phyloP scores from a whole-genome alignment of 2,797 vertebrate genomes.

The Malacoctenus gilli region DNA sequence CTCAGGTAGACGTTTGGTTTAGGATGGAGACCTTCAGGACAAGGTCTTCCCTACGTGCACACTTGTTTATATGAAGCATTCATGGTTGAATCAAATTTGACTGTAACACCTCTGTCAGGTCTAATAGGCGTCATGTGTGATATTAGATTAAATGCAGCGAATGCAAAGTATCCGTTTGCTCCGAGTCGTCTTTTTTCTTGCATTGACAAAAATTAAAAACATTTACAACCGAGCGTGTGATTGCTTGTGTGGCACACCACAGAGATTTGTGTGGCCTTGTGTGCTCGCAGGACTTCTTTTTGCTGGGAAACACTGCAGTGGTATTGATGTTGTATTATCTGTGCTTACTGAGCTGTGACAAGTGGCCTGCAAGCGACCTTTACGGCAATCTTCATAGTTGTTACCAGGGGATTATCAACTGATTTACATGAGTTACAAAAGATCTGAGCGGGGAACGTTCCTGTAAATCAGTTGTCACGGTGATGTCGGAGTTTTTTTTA shows the following conservation, averaged over 20 bases:
- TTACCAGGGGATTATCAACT: not conserved
- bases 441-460: not conserved
- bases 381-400: conserved; percentile 13
- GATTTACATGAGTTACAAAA: conserved; percentile 15
- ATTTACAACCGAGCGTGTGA: conserved; percentile 16
- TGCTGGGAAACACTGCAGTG: conserved; percentile 29
- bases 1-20: conserved; percentile 80
- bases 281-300: conserved; percentile 11
- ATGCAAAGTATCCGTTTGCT: conserved; percentile 32
- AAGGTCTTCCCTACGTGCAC: conserved; percentile 73
- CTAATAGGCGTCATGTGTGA: conserved; percentile 38
- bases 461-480: not conserved
- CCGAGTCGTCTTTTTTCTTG: conserved; percentile 34
- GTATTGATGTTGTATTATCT: conserved; percentile 44
- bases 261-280: conserved; percentile 21
- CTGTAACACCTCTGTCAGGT: conserved; percentile 64
- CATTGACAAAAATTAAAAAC: conserved; percentile 25
- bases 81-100: conserved; percentile 75
- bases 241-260: conserved; percentile 18
- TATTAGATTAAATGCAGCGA: conserved; percentile 21
- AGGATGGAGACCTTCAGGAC: conserved; percentile 61
- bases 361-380: conserved; percentile 25
- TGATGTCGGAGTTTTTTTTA: too few species aligned
- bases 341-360: conserved; percentile 35
- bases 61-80: conserved; percentile 71